phyloP scores from a whole-genome alignment of 2,797 vertebrate genomes.

The Darevskia nairensis region DNA sequence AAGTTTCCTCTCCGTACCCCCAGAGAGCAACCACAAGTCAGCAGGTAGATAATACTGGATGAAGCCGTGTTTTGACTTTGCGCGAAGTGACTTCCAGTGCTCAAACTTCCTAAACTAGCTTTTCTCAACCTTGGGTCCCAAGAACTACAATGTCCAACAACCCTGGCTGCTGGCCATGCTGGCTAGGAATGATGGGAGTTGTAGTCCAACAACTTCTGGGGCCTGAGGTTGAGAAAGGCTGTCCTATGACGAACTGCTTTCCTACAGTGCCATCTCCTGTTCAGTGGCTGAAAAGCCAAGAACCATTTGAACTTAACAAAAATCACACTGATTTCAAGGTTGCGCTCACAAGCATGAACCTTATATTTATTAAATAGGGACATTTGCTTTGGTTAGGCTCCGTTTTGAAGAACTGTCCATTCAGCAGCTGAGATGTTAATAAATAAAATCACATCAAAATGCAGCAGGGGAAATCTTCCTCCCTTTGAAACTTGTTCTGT shows the following conservation, averaged over 20 bases:
- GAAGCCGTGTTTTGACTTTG: too few relatives aligned
- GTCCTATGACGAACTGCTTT: background rate
- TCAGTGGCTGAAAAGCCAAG: background rate
- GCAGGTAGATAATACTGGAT: too few relatives aligned
- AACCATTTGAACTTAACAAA: too few relatives aligned
- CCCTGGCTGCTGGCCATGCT: background rate
- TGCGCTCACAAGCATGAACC: background rate
- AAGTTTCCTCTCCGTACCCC: too few relatives aligned
- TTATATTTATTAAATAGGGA: background rate
- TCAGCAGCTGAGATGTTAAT: background rate
- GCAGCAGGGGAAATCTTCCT: too few relatives aligned
- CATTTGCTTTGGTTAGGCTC: background rate
- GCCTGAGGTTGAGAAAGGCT: too few relatives aligned
- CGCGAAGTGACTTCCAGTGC: too few relatives aligned
- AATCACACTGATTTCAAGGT: background rate
- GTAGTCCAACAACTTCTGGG: background rate
- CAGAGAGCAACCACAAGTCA: too few relatives aligned
- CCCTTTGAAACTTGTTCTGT: background rate
- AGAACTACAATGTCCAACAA: too few relatives aligned
- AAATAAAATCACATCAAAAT: background rate
- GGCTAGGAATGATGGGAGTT: background rate
- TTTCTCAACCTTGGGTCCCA: too few relatives aligned
- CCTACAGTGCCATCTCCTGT: background rate
- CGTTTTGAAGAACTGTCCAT: background rate
- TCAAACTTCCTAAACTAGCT: too few relatives aligned